Base-by-base conservation (phyloP, 2,113 vertebrate species). In the Chrysochloris asiatica region DNA sequence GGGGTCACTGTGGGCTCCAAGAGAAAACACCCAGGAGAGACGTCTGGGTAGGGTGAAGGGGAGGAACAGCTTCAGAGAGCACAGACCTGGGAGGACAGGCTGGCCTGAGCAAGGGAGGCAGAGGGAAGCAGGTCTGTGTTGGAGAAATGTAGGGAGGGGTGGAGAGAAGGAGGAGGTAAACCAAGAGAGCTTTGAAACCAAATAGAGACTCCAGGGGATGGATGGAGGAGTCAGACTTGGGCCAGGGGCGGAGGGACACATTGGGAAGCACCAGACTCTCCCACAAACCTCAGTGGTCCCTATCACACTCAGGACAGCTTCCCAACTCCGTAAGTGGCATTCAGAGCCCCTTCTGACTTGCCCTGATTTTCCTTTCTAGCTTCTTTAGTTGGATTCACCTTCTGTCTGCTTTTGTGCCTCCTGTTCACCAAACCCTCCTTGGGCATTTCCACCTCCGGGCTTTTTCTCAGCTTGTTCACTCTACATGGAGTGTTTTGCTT, bases 241-340 rank as follows among this genome's bases (percentile, higher is more conserved):
- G n/a, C 45, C 26, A n/a, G n/a, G n/a, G 48, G 24, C 6, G n/a
- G n/a, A n/a, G n/a, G n/a, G 50, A 6, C 10, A 24, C 22, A 10
- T 2, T 4, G 2, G 38, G 24, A 41, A n/a, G n/a, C 50, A 45
- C 4, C 43, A 12, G 73, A 52, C 36, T 19, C 22, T 47, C 28
- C 4, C 17, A 21, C 17, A 9, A 12, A 24, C 1, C 73, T 41
- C 69, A 2, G 11, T 0, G 26, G n/a, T n/a, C n/a, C 38, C 69
- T 6, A 2, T 4, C 16, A 1, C 71, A 38, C 72, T 13, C 38
- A 63, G 45, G 14, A 43, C 30, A n/a, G 4, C n/a, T n/a, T n/a
- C n/a, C n/a, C n/a, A n/a, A n/a, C n/a, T n/a, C 30, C 43, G 11
- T 12, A 17, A 6, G 1, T 0, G 1, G 73, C 30, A 0, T 2